Evolutionary conservation across 1,140 invertebrate genomes (phyloP), one percentile per base, ranked within the genome.

Genomic region (Coelopa frigida): DNA sequence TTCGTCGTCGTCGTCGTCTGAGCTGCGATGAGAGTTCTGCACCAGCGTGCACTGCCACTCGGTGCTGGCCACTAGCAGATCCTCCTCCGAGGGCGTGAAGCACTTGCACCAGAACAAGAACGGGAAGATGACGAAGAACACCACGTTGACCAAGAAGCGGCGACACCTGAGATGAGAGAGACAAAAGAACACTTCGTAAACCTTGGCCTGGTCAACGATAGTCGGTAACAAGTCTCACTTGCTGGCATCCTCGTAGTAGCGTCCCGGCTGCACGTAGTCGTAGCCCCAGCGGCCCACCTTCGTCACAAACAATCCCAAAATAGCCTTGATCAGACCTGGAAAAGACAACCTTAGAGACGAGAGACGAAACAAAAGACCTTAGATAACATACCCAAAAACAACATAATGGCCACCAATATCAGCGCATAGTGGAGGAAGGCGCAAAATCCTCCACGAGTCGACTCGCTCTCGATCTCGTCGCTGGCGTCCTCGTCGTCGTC

Each of bases 241-340:
- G 3, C 31, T 27, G n/a, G 48, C 32, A 8, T 49, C 24, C 3
- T 49, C 40, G 24, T 49, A 49, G 27, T n/a, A 11, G n/a, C 24
- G 24, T 12, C 27, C 31, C 20, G 33, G 33, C 17, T 49, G 41
- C 22, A 29, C 26, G 27, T 38, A 49, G 29, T 44, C 27, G 32
- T 44, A 49, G 22, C 38, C 38, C 7, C 33, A 49, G 7, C 27
- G 23, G 17, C 40, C 45, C 29, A 46, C 11, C 21, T 15, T 5
- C 11, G 17, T 12, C 3, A 38, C 17, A 31, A 24, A 46, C 21
- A 31, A 5, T 39, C 50, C 50, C 11, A 48, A 6, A n/a, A 44
- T 20, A 14, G 46, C 50, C 46, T 52, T 52, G 8, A 52, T 10
- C 8, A 43, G 36, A 27, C 50, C 50, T 52, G n/a, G n/a, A n/a